phyloP scores from a whole-genome alignment of 2,797 vertebrate genomes.

The Leptodactylus fallax region DNA sequence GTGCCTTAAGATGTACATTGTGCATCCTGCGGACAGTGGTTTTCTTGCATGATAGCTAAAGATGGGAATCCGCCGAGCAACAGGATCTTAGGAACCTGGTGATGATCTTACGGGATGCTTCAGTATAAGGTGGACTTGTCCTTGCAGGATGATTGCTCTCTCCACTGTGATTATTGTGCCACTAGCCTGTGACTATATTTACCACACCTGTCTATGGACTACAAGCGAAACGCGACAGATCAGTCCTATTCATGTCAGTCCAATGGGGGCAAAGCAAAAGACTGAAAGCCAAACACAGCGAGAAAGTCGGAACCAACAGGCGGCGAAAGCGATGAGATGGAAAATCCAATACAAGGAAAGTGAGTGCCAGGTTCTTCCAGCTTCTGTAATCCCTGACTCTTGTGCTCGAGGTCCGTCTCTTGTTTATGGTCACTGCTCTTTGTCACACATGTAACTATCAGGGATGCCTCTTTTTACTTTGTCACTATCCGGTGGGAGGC shows the following conservation, averaged over 20 bases:
- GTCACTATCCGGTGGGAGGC: not conserved
- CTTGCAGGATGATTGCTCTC: slow-evolving; percentile 68
- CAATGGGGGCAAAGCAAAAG: slow-evolving; percentile 14
- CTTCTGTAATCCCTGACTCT: slow-evolving; percentile 5
- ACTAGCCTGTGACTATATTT: slow-evolving; percentile 69
- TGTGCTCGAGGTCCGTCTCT: not conserved
- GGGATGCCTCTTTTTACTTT: not conserved
- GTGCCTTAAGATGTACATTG: slow-evolving; percentile 77
- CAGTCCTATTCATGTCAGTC: not conserved
- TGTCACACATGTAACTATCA: slow-evolving; percentile 20
- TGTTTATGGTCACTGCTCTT: not conserved
- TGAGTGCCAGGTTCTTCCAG: slow-evolving; percentile 54
- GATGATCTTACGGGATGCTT: slow-evolving; percentile 46
- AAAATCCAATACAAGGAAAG: slow-evolving; percentile 47
- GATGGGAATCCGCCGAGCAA: not conserved
- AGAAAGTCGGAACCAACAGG: not conserved
- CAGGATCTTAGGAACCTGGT: not conserved
- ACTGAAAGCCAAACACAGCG: too few relatives aligned
- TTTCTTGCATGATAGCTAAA: slow-evolving; percentile 50
- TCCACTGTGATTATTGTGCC: slow-evolving; percentile 75
- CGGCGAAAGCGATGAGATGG: not conserved
- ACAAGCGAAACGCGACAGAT: not conserved
- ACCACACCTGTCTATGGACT: slow-evolving; percentile 15
- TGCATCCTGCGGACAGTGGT: slow-evolving; percentile 63
- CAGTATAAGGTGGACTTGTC: slow-evolving; percentile 48